Evolutionary conservation across 2,888 invertebrate genomes (phyloP).

Genomic region (Synergus laeviventris): DNA sequence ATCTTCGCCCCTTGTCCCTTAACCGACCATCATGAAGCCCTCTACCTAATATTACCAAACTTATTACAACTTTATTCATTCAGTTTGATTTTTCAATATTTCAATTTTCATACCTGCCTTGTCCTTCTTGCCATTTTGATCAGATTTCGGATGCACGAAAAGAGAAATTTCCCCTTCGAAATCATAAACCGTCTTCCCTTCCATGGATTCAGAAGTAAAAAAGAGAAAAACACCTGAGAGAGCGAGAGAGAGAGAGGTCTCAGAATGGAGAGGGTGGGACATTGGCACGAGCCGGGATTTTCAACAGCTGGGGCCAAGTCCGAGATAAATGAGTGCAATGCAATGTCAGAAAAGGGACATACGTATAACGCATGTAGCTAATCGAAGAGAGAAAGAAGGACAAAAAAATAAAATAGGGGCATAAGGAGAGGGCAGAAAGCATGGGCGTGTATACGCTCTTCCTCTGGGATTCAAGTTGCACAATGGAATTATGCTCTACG

Average conservation of each 20-base stretch:
- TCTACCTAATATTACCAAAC: background rate
- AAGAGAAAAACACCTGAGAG: constrained; percentile 8
- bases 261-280: background rate
- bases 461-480: constrained; percentile 63
- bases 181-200: background rate
- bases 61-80: background rate
- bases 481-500: constrained; percentile 69
- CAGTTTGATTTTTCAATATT: background rate
- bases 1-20: constrained; percentile 5
- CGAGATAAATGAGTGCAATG: constrained; percentile 44
- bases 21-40: background rate
- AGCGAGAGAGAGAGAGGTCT: background rate
- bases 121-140: background rate
- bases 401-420: constrained; percentile 37
- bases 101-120: background rate
- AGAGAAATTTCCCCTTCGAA: background rate
- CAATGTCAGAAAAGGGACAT: constrained; percentile 44
- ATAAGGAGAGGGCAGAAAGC: constrained; percentile 46
- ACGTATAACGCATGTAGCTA: constrained; percentile 43
- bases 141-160: background rate
- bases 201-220: background rate
- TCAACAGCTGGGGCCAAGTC: constrained; percentile 41
- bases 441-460: constrained; percentile 50
- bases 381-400: constrained; percentile 44
- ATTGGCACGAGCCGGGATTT: constrained; percentile 44